phyloP scores from a whole-genome alignment of 2,797 vertebrate species.

The Microcaecilia unicolor region DNA sequence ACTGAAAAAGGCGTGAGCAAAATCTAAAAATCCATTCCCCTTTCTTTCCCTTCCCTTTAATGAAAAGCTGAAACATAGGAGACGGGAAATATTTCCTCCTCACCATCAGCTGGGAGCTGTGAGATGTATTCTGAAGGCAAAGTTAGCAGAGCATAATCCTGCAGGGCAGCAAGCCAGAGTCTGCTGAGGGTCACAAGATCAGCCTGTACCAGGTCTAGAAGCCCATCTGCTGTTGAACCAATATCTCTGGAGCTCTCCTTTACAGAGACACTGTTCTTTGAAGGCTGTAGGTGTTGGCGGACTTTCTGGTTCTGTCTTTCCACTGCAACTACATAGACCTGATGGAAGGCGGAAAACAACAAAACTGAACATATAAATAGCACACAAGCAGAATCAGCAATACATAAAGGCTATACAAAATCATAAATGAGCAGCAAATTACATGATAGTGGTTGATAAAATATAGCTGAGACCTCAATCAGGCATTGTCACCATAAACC shows the following conservation, averaged over 20 bases:
- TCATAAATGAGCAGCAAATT: not conserved
- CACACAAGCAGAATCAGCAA: no score
- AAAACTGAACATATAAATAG: no score
- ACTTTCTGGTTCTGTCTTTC: conserved; percentile 55
- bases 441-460: not conserved
- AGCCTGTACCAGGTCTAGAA: conserved; percentile 71
- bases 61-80: no score
- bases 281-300: conserved; percentile 23
- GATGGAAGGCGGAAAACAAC: conserved; percentile 6
- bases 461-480: no score
- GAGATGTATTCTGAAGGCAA: conserved; percentile 64
- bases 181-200: conserved; percentile 74
- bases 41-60: no score
- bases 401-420: not conserved
- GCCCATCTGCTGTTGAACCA: conserved; percentile 34
- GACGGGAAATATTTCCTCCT: conserved; percentile 19
- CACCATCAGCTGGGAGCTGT: conserved; percentile 72
- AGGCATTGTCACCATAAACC: no score
- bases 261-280: conserved; percentile 22
- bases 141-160: conserved; percentile 78
- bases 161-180: conserved; percentile 83
- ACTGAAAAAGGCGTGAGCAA: no score
- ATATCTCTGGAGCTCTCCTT: conserved; percentile 25
- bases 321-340: conserved; percentile 84
- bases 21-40: no score